These are phyloP conservation scores for Callocephalon fimbriatum DNA, from an alignment of 2,113 vertebrate species.

Conservation along the genomic window DNA sequence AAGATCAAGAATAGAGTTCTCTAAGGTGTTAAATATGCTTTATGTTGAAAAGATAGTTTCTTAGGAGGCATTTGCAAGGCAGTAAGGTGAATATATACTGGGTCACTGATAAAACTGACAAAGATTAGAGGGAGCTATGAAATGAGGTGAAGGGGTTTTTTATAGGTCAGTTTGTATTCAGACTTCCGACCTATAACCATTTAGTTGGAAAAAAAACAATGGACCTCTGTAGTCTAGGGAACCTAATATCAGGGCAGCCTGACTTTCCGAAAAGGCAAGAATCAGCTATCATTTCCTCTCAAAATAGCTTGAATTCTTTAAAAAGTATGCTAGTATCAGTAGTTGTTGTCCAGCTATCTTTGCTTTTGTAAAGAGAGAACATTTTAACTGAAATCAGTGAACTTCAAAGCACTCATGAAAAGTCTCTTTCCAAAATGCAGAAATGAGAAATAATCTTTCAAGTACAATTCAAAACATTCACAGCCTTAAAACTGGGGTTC, in stretches of 20 bases:
- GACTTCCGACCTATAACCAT: not conserved
- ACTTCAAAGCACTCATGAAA: not conserved
- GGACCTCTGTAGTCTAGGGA: slow-evolving; percentile 50
- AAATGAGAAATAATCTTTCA: not conserved
- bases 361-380: not conserved
- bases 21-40: not conserved
- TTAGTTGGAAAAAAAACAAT: slow-evolving; percentile 40
- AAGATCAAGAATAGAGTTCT: not conserved
- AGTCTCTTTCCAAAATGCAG: not conserved
- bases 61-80: not conserved
- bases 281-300: slow-evolving; percentile 31
- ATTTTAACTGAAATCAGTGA: not conserved
- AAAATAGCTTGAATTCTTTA: slow-evolving; percentile 37
- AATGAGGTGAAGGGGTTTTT: not conserved
- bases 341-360: not conserved
- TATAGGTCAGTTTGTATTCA: not conserved
- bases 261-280: slow-evolving; percentile 24
- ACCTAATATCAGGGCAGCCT: slow-evolving; percentile 32
- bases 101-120: not conserved
- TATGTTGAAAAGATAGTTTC: not conserved
- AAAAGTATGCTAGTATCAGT: not conserved
- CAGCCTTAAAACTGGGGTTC: not conserved
- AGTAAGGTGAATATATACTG: not conserved
- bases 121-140: not conserved
- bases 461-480: not conserved